Conservation (phyloP, 2,113 vertebrate genomes). For the Bubo blakistoni region DNA sequence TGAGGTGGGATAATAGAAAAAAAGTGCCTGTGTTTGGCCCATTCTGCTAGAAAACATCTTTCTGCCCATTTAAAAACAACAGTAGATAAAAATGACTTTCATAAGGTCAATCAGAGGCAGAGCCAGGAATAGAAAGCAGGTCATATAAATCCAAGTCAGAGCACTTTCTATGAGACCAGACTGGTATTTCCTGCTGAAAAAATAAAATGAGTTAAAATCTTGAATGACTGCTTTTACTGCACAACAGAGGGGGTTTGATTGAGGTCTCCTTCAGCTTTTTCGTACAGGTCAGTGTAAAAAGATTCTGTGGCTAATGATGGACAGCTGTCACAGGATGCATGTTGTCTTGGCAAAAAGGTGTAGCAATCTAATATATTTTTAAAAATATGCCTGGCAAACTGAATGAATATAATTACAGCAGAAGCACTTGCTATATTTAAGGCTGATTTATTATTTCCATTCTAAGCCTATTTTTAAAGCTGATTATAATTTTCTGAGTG, state of each 20-base stretch:
- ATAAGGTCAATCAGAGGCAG: constrained; percentile 30
- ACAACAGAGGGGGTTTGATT: neutral
- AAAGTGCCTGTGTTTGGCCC: neutral
- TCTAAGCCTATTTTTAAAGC: constrained; percentile 14
- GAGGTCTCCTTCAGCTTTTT: constrained; percentile 34
- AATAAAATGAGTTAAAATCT: constrained; percentile 16
- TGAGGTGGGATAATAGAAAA: neutral
- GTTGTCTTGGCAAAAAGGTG: neutral
- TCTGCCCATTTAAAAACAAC: constrained; percentile 44
- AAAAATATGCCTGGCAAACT: neutral
- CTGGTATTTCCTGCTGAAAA: constrained; percentile 25
- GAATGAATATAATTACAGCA: constrained; percentile 3
- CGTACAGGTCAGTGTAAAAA: neutral
- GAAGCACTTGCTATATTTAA: neutral
- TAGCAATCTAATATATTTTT: neutral
- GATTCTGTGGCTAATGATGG: constrained; percentile 2
- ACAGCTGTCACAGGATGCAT: neutral
- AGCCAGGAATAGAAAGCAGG: constrained; percentile 53
- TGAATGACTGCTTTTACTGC: constrained; percentile 18
- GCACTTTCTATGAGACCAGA: constrained; percentile 21
- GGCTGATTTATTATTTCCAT: neutral
- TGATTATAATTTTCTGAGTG: neutral
- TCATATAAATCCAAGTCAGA: constrained; percentile 46
- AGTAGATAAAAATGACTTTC: constrained; percentile 31
- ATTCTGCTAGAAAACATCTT: neutral